These are phyloP conservation scores for Ophioninae sp. DNA, from an alignment of 2,888 invertebrate genomes.

Conservation along the genomic window DNA sequence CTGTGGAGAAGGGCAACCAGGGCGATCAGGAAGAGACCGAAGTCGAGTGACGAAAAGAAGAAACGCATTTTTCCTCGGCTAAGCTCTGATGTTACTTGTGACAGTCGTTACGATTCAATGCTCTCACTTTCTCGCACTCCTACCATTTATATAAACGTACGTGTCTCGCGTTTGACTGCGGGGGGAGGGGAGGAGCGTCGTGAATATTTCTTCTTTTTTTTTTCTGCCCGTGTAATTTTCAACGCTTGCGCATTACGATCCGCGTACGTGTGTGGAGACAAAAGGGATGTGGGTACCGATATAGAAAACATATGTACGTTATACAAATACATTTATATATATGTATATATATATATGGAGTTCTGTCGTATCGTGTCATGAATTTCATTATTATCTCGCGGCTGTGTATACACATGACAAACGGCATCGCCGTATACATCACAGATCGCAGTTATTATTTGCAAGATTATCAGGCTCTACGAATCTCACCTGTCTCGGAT, in stretches of 20 bases:
- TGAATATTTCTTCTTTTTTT: constrained; percentile 3
- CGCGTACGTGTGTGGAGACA: constrained; percentile 31
- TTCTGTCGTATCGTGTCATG: constrained; percentile 42
- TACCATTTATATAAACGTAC: constrained; percentile 74
- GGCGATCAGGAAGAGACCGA: constrained; percentile 60
- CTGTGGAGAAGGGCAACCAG: constrained; percentile 61
- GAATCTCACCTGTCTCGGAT: constrained; percentile 1
- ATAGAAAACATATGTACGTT: background rate
- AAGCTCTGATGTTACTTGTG: constrained; percentile 66
- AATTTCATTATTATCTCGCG: constrained; percentile 56
- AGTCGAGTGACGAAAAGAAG: constrained; percentile 52
- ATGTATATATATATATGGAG: constrained; percentile 6
- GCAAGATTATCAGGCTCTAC: constrained; percentile 18
- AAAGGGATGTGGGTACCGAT: constrained; percentile 16
- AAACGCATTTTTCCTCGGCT: constrained; percentile 63
- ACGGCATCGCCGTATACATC: constrained; percentile 8
- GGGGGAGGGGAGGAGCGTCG: background rate
- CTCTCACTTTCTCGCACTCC: constrained; percentile 71
- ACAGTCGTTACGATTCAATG: constrained; percentile 74
- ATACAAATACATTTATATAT: background rate
- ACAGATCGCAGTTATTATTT: background rate
- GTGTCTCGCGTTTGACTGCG: constrained; percentile 49
- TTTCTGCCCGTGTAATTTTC: constrained; percentile 12
- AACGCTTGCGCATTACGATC: constrained; percentile 46
- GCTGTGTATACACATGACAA: constrained; percentile 37